Evolutionary conservation across 2,888 invertebrate genomes (phyloP), one percentile per base, ranked within the genome.

Genomic region (Helobdella robusta): DNA sequence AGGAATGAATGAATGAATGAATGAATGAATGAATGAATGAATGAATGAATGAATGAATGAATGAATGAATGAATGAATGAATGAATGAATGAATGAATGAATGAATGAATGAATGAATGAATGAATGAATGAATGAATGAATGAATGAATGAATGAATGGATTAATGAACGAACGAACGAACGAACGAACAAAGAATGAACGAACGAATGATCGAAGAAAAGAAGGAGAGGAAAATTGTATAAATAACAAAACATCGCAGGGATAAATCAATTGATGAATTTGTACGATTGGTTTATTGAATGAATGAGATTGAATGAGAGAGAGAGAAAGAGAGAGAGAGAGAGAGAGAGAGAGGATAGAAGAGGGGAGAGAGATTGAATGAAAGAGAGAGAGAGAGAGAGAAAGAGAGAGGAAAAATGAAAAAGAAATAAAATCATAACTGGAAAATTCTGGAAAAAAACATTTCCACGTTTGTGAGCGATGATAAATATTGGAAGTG

Each of bases 341-440:
- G 44, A 40, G n/a, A 40, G 11, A 15, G 44, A 40, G n/a, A 40
- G n/a, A 40, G 44, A 40, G 44, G n/a, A 40, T 11, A 40, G n/a
- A 40, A 40, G n/a, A 15, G n/a, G 44, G n/a, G n/a, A 40, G 44
- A 32, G 23, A 56, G 18, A 30, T 30, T 28, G 32, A 30, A 32
- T 28, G 32, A 56, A 28, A 32, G 32, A 48, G 44, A 40, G n/a
- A 40, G n/a, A 40, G 44, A 40, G 44, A 40, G n/a, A 40, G 44
- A 40, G n/a, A 40, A 40, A 40, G 11, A 40, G 44, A 40, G n/a
- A 40, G 44, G 56, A 50, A 56, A n/a, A 30, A 25, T 28, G 32
- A 30, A 32, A 32, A 56, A 56, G 32, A 32, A 56, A 48, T 48
- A 23, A 48, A n/a, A n/a, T n/a, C n/a, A n/a, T n/a, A n/a, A n/a